Evolutionary conservation across 2,888 invertebrate genomes (phyloP).

Genomic region (Trypoxylon attenuatum): DNA sequence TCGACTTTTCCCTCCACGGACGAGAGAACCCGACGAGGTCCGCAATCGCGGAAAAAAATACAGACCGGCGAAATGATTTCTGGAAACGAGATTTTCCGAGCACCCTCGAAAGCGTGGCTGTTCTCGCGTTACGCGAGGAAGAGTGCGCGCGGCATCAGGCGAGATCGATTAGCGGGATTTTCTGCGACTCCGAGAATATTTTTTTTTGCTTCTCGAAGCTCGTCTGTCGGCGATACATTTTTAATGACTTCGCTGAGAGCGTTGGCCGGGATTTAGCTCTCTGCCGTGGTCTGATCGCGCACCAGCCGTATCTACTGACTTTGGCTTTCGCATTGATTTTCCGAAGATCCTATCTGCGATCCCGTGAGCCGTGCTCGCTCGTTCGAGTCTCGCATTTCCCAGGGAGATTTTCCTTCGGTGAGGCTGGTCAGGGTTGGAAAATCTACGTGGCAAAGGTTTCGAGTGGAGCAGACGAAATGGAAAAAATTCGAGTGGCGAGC

Average conservation of each 20-base stretch:
- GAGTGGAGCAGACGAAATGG: neutral
- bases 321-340: conserved; percentile 25
- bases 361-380: conserved; percentile 26
- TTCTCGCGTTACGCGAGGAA: neutral
- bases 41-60: neutral
- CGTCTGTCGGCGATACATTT: conserved; percentile 1
- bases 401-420: conserved; percentile 5
- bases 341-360: conserved; percentile 33
- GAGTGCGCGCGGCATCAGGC: neutral
- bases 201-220: neutral
- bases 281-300: no score
- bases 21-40: neutral
- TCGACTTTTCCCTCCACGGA: neutral
- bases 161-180: neutral
- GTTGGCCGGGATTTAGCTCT: no score
- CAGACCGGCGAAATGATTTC: neutral
- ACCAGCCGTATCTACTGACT: conserved; percentile 22
- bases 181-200: neutral
- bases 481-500: neutral
- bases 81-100: no score
- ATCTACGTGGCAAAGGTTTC: conserved; percentile 12
- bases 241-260: conserved; percentile 8
- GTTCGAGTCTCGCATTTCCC: conserved; percentile 26
- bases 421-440: conserved; percentile 29
- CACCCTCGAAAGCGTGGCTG: no score